These are phyloP conservation scores for Lycorma delicatula DNA, from an alignment of 1,140 invertebrate species.

Conservation along the genomic window DNA sequence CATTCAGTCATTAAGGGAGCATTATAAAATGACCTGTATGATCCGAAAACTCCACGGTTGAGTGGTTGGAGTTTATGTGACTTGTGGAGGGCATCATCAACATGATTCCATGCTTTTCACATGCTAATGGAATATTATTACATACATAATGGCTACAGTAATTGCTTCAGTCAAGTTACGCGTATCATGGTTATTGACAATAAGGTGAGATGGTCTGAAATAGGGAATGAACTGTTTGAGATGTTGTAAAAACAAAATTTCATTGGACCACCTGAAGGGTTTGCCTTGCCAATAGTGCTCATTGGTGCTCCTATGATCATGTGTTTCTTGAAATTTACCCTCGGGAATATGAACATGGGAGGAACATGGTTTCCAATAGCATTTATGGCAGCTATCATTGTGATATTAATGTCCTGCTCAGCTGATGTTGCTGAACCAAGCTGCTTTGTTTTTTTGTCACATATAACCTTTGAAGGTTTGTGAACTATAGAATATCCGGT, in stretches of 20 bases:
- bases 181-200: slow-evolving; percentile 36
- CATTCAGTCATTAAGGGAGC: slow-evolving; percentile 23
- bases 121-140: slow-evolving; percentile 29
- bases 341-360: slow-evolving; percentile 34
- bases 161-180: slow-evolving; percentile 31
- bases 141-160: slow-evolving; percentile 24
- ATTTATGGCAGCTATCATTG: slow-evolving; percentile 25
- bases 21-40: slow-evolving; percentile 20
- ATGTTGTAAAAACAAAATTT: slow-evolving; percentile 23
- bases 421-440: slow-evolving; percentile 34
- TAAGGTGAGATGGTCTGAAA: slow-evolving; percentile 26
- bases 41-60: slow-evolving; percentile 26
- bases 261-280: slow-evolving; percentile 37
- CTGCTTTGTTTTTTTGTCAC: slow-evolving; percentile 36
- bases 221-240: slow-evolving; percentile 28
- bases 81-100: too few species aligned
- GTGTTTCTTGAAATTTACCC: slow-evolving; percentile 31
- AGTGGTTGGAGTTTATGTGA: slow-evolving; percentile 36
- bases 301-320: slow-evolving; percentile 20
- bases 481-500: slow-evolving; percentile 40
- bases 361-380: slow-evolving; percentile 24
- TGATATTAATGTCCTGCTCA: slow-evolving; percentile 36
- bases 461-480: slow-evolving; percentile 32
- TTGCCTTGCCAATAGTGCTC: slow-evolving; percentile 31
- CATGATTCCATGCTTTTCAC: too few species aligned